These are phyloP conservation scores for Nymphalis urticae DNA, from an alignment of 2,888 invertebrate species.

Conservation along the genomic window DNA sequence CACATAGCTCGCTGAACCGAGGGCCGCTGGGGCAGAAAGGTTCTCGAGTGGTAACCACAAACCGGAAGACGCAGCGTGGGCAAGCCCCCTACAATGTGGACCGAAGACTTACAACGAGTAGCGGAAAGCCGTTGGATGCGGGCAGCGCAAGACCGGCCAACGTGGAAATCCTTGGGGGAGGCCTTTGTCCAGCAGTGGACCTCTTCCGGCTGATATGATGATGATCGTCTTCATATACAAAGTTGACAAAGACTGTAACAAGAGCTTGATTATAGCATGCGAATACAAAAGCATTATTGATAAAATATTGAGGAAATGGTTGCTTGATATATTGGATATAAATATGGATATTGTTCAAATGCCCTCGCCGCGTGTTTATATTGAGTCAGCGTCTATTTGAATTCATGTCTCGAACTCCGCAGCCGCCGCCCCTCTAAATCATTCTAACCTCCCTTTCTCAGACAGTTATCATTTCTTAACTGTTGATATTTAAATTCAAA, in stretches of 20 bases:
- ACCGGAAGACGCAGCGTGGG: too few relatives aligned
- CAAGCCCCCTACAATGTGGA: too few relatives aligned
- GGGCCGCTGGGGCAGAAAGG: too few relatives aligned
- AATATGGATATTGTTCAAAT: constrained; percentile 41
- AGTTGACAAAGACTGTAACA: not conserved
- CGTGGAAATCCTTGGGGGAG: too few relatives aligned
- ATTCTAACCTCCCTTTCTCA: constrained; percentile 11
- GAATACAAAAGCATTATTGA: not conserved
- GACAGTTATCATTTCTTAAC: not conserved
- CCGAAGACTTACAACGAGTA: too few relatives aligned
- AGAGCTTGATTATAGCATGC: not conserved
- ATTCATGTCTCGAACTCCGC: constrained; percentile 46
- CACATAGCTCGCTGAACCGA: too few relatives aligned
- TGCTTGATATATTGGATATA: not conserved
- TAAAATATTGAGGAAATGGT: not conserved
- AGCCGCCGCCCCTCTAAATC: constrained; percentile 19
- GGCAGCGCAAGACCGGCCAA: too few relatives aligned
- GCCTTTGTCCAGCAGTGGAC: too few relatives aligned
- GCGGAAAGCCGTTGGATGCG: too few relatives aligned
- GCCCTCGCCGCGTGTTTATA: constrained; percentile 39
- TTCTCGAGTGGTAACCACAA: too few relatives aligned
- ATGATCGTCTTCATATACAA: not conserved
- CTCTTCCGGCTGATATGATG: too few relatives aligned
- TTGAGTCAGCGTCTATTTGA: constrained; percentile 42
- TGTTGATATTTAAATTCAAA: constrained; percentile 1